phyloP scores from a whole-genome alignment of 2,113 vertebrate species.

The Pyrgilauda ruficollis region DNA sequence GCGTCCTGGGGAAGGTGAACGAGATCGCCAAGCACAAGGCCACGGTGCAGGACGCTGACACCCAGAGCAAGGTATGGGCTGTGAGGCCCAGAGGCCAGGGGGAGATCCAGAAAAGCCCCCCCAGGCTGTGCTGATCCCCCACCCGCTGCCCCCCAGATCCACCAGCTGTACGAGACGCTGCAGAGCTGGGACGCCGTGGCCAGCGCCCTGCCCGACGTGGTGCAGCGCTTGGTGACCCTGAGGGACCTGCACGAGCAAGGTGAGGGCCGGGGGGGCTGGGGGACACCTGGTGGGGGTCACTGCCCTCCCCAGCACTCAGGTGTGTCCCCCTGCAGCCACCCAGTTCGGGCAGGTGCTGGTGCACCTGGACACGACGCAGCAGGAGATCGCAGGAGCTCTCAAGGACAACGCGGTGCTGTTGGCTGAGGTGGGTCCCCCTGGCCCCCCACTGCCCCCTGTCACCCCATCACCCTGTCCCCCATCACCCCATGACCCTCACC shows the following conservation, averaged over 20 bases:
- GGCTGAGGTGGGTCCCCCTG: neutral
- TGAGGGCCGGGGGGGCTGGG: neutral
- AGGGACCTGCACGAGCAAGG: neutral
- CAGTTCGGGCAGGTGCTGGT: conserved; percentile 1
- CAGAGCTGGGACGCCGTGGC: neutral
- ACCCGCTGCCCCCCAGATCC: neutral
- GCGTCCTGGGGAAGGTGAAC: conserved; percentile 94
- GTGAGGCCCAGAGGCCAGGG: no score
- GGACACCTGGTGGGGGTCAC: accelerated
- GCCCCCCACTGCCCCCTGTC: no score
- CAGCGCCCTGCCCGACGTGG: neutral
- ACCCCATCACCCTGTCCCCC: no score
- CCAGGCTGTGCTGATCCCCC: neutral
- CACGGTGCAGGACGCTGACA: conserved; percentile 90
- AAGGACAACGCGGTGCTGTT: neutral
- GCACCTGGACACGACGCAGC: neutral
- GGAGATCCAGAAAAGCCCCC: neutral
- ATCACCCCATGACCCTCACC: no score
- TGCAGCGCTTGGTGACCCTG: neutral
- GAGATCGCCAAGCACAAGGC: conserved; percentile 95
- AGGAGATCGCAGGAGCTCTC: neutral
- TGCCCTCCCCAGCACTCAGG: neutral
- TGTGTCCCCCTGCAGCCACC: neutral
- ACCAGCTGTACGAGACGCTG: neutral
- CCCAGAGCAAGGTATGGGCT: conserved; percentile 85